Evolutionary conservation across 2,113 vertebrate genomes (phyloP).

Genomic region (Stercorarius parasiticus): DNA sequence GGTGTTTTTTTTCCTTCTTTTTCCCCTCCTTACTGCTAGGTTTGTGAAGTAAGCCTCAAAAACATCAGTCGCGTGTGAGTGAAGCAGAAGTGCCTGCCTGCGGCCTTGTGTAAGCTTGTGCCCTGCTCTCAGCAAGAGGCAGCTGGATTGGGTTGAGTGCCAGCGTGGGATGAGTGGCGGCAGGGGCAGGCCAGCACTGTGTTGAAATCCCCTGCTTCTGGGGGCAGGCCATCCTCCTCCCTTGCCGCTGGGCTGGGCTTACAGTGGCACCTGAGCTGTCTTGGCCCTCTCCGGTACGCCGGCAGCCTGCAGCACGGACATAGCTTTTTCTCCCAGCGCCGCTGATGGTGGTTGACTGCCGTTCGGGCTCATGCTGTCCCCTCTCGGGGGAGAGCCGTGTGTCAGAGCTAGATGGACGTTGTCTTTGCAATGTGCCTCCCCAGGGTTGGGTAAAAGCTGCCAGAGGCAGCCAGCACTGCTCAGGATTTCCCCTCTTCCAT

Average conservation of each 20-base stretch:
- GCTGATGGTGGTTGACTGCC: rapidly evolving
- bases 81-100: neutral
- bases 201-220: neutral
- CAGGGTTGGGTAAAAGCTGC: neutral
- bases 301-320: rapidly evolving
- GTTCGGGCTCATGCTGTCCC: rapidly evolving
- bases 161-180: rapidly evolving
- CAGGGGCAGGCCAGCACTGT: neutral
- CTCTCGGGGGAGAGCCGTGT: rapidly evolving
- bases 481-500: neutral
- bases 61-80: rapidly evolving
- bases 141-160: neutral
- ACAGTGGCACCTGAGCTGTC: neutral
- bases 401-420: rapidly evolving
- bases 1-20: rapidly evolving
- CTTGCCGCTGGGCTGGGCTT: rapidly evolving
- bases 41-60: neutral
- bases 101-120: neutral
- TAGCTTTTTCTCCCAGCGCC: rapidly evolving
- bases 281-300: rapidly evolving
- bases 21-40: neutral
- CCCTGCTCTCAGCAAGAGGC: neutral
- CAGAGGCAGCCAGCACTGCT: rapidly evolving
- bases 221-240: neutral
- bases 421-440: neutral